Evolutionary conservation across 2,113 vertebrate species (phyloP).

Genomic region (Rutilus rutilus): DNA sequence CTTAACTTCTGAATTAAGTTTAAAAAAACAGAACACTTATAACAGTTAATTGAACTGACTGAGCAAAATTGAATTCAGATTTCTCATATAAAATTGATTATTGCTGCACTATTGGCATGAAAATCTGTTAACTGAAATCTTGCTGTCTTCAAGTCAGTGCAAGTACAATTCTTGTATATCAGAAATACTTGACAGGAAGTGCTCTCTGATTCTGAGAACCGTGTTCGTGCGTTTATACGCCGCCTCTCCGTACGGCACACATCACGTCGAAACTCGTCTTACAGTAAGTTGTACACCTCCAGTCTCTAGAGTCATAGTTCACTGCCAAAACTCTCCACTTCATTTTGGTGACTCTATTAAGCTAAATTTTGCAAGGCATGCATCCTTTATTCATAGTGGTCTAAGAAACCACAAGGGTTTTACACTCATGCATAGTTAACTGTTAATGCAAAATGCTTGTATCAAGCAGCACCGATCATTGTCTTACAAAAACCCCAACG

Average conservation of each 20-base stretch:
- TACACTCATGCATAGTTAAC: constrained; percentile 59
- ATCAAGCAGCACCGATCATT: constrained; percentile 61
- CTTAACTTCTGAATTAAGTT: background rate
- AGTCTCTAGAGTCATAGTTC: constrained; percentile 35
- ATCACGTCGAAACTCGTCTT: background rate
- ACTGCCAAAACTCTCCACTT: constrained; percentile 31
- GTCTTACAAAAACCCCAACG: constrained; percentile 51
- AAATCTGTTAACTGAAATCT: background rate
- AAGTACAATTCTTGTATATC: background rate
- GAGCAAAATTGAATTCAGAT: background rate
- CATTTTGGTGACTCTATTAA: constrained; percentile 28
- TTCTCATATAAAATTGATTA: background rate
- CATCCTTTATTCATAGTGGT: constrained; percentile 56
- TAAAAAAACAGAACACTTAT: background rate
- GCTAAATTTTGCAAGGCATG: constrained; percentile 53
- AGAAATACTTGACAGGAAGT: constrained; percentile 15
- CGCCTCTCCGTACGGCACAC: background rate
- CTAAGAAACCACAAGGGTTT: constrained; percentile 49
- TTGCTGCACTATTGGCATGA: background rate
- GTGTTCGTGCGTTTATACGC: background rate
- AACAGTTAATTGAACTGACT: background rate
- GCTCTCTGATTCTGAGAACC: constrained; percentile 27
- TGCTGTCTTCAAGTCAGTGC: background rate
- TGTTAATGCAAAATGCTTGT: constrained; percentile 60
- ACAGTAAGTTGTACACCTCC: constrained; percentile 5